Evolutionary conservation across 2,888 invertebrate species (phyloP), one percentile per base, ranked within the genome.

Genomic region (Epinotia nisella): DNA sequence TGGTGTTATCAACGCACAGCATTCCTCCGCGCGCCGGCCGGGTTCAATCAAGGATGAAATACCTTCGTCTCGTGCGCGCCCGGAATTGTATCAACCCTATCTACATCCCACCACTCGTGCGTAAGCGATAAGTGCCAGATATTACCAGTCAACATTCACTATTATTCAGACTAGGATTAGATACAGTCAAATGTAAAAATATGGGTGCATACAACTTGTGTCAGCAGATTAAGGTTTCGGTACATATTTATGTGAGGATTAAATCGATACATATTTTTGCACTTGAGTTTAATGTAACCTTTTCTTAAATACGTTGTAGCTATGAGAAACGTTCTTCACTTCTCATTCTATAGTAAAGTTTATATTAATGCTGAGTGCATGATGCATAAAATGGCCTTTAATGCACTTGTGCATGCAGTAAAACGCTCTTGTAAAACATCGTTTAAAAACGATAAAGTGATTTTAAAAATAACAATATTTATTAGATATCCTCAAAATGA

Each of bases 41-140:
- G 24, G 64, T 24, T 64, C 64, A 64, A 58, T 70, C 70, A 70
- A n/a, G 70, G 64, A n/a, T 70, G 45, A 64, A 70, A 64, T 70
- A n/a, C 64, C 56, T 58, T 58, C 64, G 13, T 24, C 62, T 62
- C 24, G n/a, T 41, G 19, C 55, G 21, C 55, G 21, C 29, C 29
- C 19, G 70, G 41, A 56, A 64, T 45, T 29, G 62, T 62, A 53
- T 19, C 53, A 53, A 60, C 69, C 59, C 19, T n/a, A n/a, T n/a
- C n/a, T 45, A 49, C n/a, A n/a, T 15, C 41, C 24, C n/a, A 49
- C 49, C 45, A 24, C 21, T 4, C 35, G 19, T 56, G 10, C 21
- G 10, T 24, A 56, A 56, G 24, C 15, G 56, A 24, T 15, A 56
- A 24, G 24, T 7, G 9, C 7, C 17, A 35, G n/a, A 5, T 35